phyloP scores from a whole-genome alignment of 2,888 invertebrate genomes.

The Polydrusus tereticollis region DNA sequence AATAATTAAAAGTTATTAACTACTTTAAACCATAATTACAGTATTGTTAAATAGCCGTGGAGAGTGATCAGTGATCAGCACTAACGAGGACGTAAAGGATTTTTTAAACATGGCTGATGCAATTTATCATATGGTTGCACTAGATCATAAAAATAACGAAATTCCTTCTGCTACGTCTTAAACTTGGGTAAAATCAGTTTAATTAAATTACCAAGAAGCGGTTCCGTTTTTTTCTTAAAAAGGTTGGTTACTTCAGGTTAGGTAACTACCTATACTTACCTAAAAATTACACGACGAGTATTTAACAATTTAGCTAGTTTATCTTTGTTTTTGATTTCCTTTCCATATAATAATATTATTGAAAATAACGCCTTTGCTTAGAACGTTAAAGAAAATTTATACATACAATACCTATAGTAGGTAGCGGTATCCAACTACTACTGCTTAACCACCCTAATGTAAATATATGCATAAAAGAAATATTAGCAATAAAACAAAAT shows the following conservation, averaged over 20 bases:
- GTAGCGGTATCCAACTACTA: no score
- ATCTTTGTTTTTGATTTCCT: no score
- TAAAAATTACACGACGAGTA: constrained; percentile 4
- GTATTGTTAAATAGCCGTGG: constrained; percentile 28
- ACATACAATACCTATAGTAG: no score
- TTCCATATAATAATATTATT: no score
- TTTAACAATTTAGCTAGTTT: not conserved
- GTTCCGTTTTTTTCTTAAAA: constrained; percentile 19
- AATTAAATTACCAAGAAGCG: constrained; percentile 31
- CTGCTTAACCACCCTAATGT: no score
- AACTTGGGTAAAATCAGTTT: constrained; percentile 10
- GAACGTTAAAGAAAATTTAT: no score
- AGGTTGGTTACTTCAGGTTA: no score
- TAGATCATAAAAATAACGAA: constrained; percentile 41
- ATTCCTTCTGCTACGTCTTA: constrained; percentile 25
- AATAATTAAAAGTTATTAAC: constrained; percentile 19
- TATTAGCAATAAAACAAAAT: no score
- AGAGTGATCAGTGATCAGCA: constrained; percentile 27
- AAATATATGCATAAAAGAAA: no score
- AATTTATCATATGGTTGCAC: constrained; percentile 36
- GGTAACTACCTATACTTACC: constrained; percentile 23
- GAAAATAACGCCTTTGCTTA: no score
- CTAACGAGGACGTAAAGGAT: constrained; percentile 39
- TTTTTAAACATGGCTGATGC: constrained; percentile 43
- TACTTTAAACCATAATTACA: constrained; percentile 26